A percentile compares a stretch with the other conserved stretches of the same genome.
phyloP scores from a whole-genome alignment of 2,888 invertebrate species.

The Caenorhabditis zanzibari region DNA sequence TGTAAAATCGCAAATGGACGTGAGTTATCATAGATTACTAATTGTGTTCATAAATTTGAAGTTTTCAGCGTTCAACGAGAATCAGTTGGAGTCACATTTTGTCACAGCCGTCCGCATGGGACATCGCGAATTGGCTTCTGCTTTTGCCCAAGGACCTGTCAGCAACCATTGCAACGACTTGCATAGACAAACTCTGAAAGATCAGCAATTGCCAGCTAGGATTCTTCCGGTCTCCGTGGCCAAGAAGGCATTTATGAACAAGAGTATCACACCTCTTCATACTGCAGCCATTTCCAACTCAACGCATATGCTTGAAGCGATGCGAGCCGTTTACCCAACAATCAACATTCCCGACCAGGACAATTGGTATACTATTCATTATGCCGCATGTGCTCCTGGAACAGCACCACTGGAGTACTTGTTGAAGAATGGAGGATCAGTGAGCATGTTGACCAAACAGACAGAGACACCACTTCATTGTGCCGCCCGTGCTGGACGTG shows the following conservation, averaged over 20 bases:
- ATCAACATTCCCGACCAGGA: constrained; percentile 85
- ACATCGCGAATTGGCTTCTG: constrained; percentile 63
- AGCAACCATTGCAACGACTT: constrained; percentile 83
- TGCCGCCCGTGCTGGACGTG: constrained; percentile 76
- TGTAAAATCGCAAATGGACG: constrained; percentile 50
- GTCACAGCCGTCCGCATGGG: constrained; percentile 63
- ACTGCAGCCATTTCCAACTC: constrained; percentile 86
- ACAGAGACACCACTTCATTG: constrained; percentile 76
- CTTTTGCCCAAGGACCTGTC: constrained; percentile 61
- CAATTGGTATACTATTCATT: constrained; percentile 85
- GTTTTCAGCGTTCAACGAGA: constrained; percentile 52
- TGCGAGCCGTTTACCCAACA: constrained; percentile 85
- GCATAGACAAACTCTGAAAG: constrained; percentile 83
- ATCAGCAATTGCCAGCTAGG: constrained; percentile 82
- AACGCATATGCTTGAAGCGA: constrained; percentile 78
- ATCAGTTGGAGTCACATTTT: constrained; percentile 45
- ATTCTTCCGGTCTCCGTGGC: constrained; percentile 84
- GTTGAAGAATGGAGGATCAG: constrained; percentile 67
- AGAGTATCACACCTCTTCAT: constrained; percentile 85
- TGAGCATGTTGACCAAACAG: constrained; percentile 67
- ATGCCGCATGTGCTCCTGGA: constrained; percentile 85
- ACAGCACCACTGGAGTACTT: constrained; percentile 84
- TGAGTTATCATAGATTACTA: constrained; percentile 39
- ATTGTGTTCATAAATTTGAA: too few relatives aligned
- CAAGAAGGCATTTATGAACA: constrained; percentile 84